Percentiles rank a stretch among this genome's conserved stretches.
These are phyloP conservation scores for Temnothorax unifasciatus DNA, from an alignment of 2,888 invertebrate species.

Conservation along the genomic window DNA sequence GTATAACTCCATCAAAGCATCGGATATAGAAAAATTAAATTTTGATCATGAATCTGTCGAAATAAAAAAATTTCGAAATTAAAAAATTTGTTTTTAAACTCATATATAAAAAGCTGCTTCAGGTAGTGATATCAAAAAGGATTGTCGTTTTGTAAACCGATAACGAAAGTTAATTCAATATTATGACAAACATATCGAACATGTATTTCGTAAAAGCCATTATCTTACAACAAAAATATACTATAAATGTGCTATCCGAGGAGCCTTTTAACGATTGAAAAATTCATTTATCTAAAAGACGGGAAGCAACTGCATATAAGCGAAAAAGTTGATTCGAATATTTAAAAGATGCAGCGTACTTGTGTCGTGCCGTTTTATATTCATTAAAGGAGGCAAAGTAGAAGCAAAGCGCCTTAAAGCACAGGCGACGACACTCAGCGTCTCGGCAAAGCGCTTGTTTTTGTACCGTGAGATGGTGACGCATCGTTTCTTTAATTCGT, in stretches of 20 bases:
- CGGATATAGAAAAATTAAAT: neutral
- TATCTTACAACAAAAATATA: neutral
- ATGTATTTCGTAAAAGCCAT: neutral
- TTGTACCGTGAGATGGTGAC: conserved; percentile 6
- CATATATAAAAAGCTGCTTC: neutral
- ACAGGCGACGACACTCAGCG: conserved; percentile 20
- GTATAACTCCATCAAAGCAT: neutral
- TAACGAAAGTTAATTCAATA: neutral
- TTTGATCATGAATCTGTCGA: neutral
- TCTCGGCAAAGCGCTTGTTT: conserved; percentile 24
- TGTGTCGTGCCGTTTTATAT: conserved; percentile 16
- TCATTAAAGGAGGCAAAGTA: conserved; percentile 54
- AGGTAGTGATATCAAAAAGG: neutral
- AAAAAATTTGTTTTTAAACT: neutral
- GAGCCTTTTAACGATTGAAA: conserved; percentile 47
- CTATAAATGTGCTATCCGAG: neutral
- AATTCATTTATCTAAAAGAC: conserved; percentile 46
- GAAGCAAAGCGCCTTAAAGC: conserved; percentile 49
- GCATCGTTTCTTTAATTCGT: conserved; percentile 38
- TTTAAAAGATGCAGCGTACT: conserved; percentile 9
- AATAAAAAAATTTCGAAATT: neutral
- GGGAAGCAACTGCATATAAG: conserved; percentile 47
- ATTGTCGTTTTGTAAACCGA: neutral
- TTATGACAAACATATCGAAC: neutral
- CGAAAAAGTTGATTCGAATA: conserved; percentile 50